A percentile compares a stretch with the other conserved stretches of the same genome.
These are phyloP conservation scores for Eupithecia centaureata DNA, from an alignment of 2,888 invertebrate genomes.

Conservation along the genomic window DNA sequence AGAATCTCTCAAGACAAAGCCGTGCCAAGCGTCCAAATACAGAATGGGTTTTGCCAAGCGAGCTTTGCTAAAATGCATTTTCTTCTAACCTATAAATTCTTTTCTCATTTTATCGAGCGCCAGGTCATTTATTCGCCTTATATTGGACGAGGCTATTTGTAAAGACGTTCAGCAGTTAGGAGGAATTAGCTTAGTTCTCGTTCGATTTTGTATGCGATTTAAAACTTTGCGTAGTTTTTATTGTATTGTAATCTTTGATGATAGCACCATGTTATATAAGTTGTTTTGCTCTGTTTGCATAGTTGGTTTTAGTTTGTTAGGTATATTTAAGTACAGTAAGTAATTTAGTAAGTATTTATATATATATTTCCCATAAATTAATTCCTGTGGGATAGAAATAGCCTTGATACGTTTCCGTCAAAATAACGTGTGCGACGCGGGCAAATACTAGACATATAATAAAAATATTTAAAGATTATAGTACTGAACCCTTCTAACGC, in stretches of 20 bases:
- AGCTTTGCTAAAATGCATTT: slow-evolving; percentile 59
- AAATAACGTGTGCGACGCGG: too few species aligned
- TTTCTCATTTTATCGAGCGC: slow-evolving; percentile 67
- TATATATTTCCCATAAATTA: too few species aligned
- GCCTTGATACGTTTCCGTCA: too few species aligned
- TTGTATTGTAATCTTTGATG: slow-evolving; percentile 1
- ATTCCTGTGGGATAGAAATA: too few species aligned
- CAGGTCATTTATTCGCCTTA: slow-evolving; percentile 73
- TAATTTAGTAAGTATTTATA: too few species aligned
- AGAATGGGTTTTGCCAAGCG: slow-evolving; percentile 30
- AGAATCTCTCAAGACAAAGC: slow-evolving; percentile 23
- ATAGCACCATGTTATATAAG: neutral
- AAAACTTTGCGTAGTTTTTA: neutral
- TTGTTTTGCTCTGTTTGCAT: too few species aligned
- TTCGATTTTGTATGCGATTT: slow-evolving; percentile 15
- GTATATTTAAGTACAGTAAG: too few species aligned
- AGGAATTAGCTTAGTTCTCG: slow-evolving; percentile 29
- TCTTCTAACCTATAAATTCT: slow-evolving; percentile 66
- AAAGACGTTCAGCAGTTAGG: slow-evolving; percentile 27
- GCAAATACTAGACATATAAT: too few species aligned
- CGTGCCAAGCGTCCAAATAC: slow-evolving; percentile 31
- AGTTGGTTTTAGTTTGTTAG: too few species aligned
- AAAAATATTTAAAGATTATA: too few species aligned
- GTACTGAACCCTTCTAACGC: too few species aligned
- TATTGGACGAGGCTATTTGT: slow-evolving; percentile 60